A percentile compares a stretch with the other conserved stretches of the same genome.
These are phyloP conservation scores for Glossophaga mutica DNA, from an alignment of 2,797 vertebrate genomes.

Conservation along the genomic window DNA sequence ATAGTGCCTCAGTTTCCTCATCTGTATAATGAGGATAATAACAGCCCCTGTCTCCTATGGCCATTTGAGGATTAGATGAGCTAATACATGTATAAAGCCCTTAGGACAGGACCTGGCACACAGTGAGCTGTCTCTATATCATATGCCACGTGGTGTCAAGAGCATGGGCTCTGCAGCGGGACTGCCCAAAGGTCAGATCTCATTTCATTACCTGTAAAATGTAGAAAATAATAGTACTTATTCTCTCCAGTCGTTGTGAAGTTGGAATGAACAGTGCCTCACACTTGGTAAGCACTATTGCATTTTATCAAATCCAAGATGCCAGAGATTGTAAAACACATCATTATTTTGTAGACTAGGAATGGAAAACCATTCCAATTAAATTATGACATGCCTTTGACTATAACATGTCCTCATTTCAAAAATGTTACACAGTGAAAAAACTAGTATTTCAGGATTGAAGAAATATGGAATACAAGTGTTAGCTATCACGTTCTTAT, in stretches of 20 bases:
- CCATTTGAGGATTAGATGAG: not conserved
- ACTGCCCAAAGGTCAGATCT: not conserved
- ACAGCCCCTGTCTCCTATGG: not conserved
- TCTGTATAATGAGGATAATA: not conserved
- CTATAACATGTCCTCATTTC: constrained; percentile 27
- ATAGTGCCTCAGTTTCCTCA: not conserved
- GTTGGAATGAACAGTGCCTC: not conserved
- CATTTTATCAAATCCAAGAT: constrained; percentile 5
- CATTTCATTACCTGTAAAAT: not conserved
- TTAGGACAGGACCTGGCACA: not conserved
- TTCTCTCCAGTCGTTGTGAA: not conserved
- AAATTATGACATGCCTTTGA: constrained; percentile 39
- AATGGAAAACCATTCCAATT: constrained; percentile 37
- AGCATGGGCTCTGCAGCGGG: not conserved
- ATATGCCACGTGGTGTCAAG: not conserved
- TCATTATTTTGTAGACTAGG: constrained; percentile 26
- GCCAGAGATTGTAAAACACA: not conserved
- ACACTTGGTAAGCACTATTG: not conserved
- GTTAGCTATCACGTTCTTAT: not conserved
- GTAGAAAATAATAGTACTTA: not conserved
- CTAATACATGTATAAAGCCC: not conserved
- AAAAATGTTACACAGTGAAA: constrained; percentile 16
- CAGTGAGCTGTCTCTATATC: not conserved
- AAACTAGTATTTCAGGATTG: not conserved
- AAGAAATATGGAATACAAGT: not conserved